A percentile compares a stretch with the other conserved stretches of the same genome.
phyloP scores from a whole-genome alignment of 2,888 invertebrate species.

The Sipha maydis region DNA sequence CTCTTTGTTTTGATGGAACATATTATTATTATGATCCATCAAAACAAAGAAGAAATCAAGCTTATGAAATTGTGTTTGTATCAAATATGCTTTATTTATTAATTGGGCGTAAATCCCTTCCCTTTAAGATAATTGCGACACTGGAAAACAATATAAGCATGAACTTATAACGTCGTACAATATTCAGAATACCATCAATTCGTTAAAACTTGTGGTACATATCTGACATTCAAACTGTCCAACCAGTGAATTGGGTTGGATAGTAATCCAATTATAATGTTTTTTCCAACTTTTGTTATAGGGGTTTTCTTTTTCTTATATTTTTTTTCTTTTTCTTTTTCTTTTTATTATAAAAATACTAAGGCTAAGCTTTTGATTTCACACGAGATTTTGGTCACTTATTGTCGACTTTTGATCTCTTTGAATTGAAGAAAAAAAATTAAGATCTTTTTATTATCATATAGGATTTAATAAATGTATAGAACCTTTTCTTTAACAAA shows the following conservation, averaged over 20 bases:
- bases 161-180: background rate
- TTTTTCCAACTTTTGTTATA: conserved; percentile 5
- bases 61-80: too few relatives aligned
- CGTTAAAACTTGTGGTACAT: background rate
- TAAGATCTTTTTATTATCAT: background rate
- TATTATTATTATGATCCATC: too few relatives aligned
- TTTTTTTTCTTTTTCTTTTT: background rate
- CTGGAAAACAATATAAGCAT: background rate
- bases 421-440: conserved; percentile 21
- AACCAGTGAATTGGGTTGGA: background rate
- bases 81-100: too few relatives aligned
- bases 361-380: background rate
- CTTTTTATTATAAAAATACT: background rate
- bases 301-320: background rate
- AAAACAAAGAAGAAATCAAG: too few relatives aligned
- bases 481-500: background rate
- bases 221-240: background rate
- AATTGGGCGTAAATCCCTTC: too few relatives aligned
- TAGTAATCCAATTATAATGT: conserved; percentile 23
- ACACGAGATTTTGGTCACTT: conserved; percentile 2
- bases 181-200: background rate
- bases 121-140: too few relatives aligned
- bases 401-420: background rate
- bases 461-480: background rate
- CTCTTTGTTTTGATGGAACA: too few relatives aligned